phyloP scores from a whole-genome alignment of 2,888 invertebrate species.

The Plagiodera versicolora region DNA sequence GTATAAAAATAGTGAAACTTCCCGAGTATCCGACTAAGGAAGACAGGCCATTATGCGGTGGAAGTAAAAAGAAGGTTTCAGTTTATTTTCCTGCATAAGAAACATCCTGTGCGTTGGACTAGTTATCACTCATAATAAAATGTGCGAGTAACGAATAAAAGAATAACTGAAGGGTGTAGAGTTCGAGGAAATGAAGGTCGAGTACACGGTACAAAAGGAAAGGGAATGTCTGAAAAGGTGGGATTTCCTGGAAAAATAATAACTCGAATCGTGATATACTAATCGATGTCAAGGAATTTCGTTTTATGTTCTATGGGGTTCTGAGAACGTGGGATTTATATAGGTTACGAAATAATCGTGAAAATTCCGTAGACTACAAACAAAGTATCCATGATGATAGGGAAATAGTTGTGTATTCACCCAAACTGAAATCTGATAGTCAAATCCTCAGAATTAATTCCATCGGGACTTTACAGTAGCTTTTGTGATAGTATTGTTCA shows the following conservation, averaged over 20 bases:
- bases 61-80: background rate
- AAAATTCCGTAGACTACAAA: background rate
- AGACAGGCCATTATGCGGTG: no score
- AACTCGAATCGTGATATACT: constrained; percentile 4
- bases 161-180: constrained; percentile 1
- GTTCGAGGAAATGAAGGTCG: constrained; percentile 7
- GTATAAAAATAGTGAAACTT: no score
- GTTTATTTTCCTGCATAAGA: background rate
- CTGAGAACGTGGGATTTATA: background rate
- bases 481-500: no score
- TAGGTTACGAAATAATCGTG: background rate
- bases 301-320: constrained; percentile 5
- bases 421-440: background rate
- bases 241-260: constrained; percentile 12
- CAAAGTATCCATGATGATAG: background rate
- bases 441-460: background rate
- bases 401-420: background rate
- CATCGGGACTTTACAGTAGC: background rate
- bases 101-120: background rate
- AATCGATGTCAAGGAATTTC: constrained; percentile 6
- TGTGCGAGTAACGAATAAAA: constrained; percentile 7
- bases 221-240: constrained; percentile 4
- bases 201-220: constrained; percentile 10
- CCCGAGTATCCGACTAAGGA: no score
- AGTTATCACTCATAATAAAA: constrained; percentile 4